These are phyloP conservation scores for Etheostoma nigrum DNA, from an alignment of 2,797 vertebrate genomes.

Conservation along the genomic window DNA sequence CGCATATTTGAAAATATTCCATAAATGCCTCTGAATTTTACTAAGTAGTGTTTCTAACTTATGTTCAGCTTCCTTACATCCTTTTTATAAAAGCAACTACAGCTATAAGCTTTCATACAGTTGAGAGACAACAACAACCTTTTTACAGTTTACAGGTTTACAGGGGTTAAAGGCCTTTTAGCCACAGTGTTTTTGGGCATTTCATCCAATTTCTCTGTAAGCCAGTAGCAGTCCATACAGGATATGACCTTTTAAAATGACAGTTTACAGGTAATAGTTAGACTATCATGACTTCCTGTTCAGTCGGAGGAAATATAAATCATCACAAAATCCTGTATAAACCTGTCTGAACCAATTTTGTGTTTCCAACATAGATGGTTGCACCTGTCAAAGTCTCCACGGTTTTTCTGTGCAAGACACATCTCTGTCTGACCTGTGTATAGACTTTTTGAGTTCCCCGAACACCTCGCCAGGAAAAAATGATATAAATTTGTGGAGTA, in stretches of 20 bases:
- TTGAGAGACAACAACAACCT: background rate
- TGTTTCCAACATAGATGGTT: constrained; percentile 23
- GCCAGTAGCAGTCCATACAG: background rate
- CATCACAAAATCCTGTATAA: background rate
- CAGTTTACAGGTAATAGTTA: constrained; percentile 14
- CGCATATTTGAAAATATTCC: constrained; percentile 56
- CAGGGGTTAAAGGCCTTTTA: background rate
- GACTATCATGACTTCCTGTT: constrained; percentile 11
- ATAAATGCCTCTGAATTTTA: constrained; percentile 48
- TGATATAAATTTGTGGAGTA: constrained; percentile 7
- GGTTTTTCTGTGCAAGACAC: background rate
- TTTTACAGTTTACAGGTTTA: background rate
- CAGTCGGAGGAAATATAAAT: constrained; percentile 35
- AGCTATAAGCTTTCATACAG: background rate
- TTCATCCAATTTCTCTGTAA: constrained; percentile 1
- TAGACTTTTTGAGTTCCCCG: background rate
- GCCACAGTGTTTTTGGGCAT: background rate
- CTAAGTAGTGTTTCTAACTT: constrained; percentile 1
- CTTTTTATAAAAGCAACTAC: constrained; percentile 15
- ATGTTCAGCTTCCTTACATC: constrained; percentile 2
- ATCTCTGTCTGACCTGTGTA: constrained; percentile 14
- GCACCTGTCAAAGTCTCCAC: constrained; percentile 40
- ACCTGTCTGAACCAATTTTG: constrained; percentile 31
- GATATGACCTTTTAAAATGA: constrained; percentile 8
- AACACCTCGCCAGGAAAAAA: constrained; percentile 9